Percentiles rank a stretch among this genome's conserved stretches.
Evolutionary conservation across 2,113 vertebrate species (phyloP).

Genomic region (Nymphicus hollandicus): DNA sequence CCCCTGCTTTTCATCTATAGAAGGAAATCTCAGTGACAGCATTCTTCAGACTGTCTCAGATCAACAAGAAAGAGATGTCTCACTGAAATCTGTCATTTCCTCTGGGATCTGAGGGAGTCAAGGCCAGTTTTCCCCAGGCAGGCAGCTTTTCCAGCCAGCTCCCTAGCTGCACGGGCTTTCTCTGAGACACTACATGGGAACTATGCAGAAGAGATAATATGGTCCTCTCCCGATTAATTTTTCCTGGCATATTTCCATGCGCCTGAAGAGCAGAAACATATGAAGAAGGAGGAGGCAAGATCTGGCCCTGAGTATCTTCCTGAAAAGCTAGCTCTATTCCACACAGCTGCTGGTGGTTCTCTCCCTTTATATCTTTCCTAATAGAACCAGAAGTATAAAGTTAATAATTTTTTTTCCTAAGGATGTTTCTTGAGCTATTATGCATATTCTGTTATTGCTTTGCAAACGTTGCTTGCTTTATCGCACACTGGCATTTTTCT

Average conservation of each 20-base stretch:
- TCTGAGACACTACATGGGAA: conserved; percentile 38
- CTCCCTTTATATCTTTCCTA: not conserved
- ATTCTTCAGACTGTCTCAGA: not conserved
- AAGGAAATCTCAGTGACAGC: not conserved
- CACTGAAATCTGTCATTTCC: not conserved
- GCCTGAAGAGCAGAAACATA: conserved; percentile 23
- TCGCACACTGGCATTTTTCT: not conserved
- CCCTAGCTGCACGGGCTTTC: conserved; percentile 10
- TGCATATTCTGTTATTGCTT: not conserved
- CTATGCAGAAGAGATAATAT: conserved; percentile 42
- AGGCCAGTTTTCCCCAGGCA: conserved; percentile 12
- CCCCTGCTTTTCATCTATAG: not conserved
- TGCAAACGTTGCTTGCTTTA: not conserved
- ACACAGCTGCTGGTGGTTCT: not conserved
- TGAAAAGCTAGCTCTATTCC: conserved; percentile 16
- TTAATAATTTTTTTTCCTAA: not conserved
- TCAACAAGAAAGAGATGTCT: not conserved
- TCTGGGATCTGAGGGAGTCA: conserved; percentile 49
- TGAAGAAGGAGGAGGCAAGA: not conserved
- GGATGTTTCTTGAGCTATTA: not conserved
- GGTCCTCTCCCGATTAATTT: conserved; percentile 1
- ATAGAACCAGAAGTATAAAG: not conserved
- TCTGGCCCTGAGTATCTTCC: conserved; percentile 12
- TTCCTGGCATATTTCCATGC: conserved; percentile 24
- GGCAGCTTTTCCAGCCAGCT: conserved; percentile 28